Percentiles rank a stretch among this genome's conserved stretches.
Conservation (phyloP, 2,888 invertebrate genomes). For the Sinelater perroti region DNA sequence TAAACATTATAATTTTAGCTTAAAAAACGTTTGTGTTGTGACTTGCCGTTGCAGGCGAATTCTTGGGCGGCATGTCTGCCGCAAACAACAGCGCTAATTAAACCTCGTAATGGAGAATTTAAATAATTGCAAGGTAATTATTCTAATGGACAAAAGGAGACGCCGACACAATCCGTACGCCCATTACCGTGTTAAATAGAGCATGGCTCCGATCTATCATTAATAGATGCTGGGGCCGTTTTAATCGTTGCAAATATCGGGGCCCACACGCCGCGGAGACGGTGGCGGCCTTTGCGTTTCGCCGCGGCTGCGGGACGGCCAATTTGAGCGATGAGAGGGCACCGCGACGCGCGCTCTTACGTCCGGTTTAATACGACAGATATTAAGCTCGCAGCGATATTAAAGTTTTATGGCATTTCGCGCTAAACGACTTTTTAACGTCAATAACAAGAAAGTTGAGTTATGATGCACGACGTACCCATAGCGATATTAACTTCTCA, state of each 20-base stretch:
- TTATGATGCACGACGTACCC: background rate
- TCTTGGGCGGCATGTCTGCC: too few species aligned
- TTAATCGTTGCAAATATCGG: conserved; percentile 17
- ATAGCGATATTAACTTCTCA: too few species aligned
- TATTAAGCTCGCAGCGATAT: background rate
- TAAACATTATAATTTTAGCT: too few species aligned
- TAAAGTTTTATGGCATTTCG: background rate
- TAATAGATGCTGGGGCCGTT: conserved; percentile 11
- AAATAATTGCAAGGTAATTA: conserved; percentile 26
- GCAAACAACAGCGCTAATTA: conserved; percentile 9
- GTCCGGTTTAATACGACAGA: too few species aligned
- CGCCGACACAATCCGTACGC: conserved; percentile 19
- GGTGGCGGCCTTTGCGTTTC: too few species aligned
- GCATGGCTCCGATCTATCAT: conserved; percentile 20
- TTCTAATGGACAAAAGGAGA: conserved; percentile 24
- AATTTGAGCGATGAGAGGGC: too few species aligned
- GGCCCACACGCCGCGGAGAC: background rate
- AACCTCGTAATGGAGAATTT: conserved; percentile 13
- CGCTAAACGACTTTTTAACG: background rate
- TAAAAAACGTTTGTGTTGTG: too few species aligned
- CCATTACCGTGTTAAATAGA: conserved; percentile 19
- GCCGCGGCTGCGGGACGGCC: too few species aligned
- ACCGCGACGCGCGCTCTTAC: too few species aligned
- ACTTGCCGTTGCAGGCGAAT: too few species aligned
- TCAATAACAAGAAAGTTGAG: conserved; percentile 3